Base-by-base conservation (phyloP, 2,888 invertebrate genomes). In the Liodrosophila aerea region DNA sequence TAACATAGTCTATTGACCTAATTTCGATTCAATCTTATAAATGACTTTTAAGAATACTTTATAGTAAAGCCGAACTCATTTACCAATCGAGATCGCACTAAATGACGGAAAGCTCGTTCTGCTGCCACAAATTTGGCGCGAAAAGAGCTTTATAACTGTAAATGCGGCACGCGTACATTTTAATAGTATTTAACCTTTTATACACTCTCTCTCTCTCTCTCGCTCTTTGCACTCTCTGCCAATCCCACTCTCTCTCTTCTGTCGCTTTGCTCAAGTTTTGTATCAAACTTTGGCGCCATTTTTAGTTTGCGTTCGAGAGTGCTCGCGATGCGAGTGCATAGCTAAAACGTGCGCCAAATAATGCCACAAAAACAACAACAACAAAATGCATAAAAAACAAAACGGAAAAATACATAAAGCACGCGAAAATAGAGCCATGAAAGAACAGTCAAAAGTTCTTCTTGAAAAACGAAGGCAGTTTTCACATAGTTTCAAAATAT, bases 231-330 rank as follows among this genome's bases (percentile, higher is more conserved):
- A 4, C 66, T 46, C 39, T 15, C 30, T n/a, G 50, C 40, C 59
- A 30, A 12, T 36, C 27, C 9, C 39, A 8, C 31, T 12, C 18
- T 9, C 62, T 46, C 41, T 15, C 13, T 47, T 18, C 8, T 33
- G 15, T 11, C 34, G 39, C 61, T 22, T 41, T 12, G 39, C 56
- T 45, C 54, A 57, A 71, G 52, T 71, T 53, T 37, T 71, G 51
- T 56, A 56, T 57, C 54, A 73, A 82, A 81, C 85, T 80, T 80
- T 86, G 86, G 86, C 85, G 85, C 85, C 86, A 86, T 85, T 86
- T 86, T 86, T 77, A 86, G 86, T 78, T 81, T 64, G 66, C 66
- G 52, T 70, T 84, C 74, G 74, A 73, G 86, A 60, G 54, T 65
- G 59, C 64, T 64, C 59, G 59, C 70, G 70, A 64, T 50, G 50